Conservation (phyloP, 2,797 vertebrate species). For the Hirundo rustica region DNA sequence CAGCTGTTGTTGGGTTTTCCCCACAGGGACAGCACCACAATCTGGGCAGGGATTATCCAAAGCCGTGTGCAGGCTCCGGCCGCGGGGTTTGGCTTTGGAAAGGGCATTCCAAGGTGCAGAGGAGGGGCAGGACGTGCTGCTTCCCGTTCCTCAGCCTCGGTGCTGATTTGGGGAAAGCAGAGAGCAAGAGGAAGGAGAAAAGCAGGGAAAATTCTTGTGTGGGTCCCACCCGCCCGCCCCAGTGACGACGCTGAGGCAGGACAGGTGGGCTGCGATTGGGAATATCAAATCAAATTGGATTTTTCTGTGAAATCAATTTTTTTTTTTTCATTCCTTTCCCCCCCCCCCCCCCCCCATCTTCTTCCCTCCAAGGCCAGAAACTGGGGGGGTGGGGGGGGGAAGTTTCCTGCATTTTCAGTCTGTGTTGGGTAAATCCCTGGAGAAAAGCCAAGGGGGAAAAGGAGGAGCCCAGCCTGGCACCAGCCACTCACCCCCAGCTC, state of each 20-base stretch:
- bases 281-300: neutral
- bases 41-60: neutral
- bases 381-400: too few species aligned
- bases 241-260: neutral
- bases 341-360: fast-evolving
- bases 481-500: fast-evolving
- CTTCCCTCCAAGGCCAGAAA: neutral
- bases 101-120: neutral
- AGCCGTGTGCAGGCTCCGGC: fast-evolving
- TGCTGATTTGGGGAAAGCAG: neutral
- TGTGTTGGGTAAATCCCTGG: neutral
- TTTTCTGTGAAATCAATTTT: fast-evolving
- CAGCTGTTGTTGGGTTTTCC: neutral
- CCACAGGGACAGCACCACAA: neutral
- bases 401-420: fast-evolving
- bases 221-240: neutral
- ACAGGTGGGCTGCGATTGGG: neutral
- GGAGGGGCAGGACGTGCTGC: neutral
- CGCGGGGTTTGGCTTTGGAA: neutral
- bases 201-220: neutral
- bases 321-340: too few species aligned
- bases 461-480: neutral
- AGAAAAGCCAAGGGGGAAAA: neutral
- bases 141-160: neutral
- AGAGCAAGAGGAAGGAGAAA: neutral